Percentiles rank a stretch among this genome's conserved stretches.
These are phyloP conservation scores for Fratercula arctica DNA, from an alignment of 2,797 vertebrate species.

Conservation along the genomic window DNA sequence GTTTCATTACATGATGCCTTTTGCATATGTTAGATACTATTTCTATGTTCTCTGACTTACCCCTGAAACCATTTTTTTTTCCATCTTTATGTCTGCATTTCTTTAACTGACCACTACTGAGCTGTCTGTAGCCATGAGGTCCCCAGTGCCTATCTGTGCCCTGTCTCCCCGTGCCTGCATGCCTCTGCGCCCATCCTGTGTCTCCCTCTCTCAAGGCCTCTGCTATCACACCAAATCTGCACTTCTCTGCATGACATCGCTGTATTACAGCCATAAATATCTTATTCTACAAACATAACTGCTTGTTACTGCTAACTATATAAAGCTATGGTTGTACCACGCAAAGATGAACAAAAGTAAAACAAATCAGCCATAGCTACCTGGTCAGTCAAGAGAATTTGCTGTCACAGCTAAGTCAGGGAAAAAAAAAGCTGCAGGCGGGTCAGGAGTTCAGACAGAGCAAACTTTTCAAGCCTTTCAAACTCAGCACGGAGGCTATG, in stretches of 20 bases:
- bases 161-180: neutral
- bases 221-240: neutral
- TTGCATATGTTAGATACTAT: neutral
- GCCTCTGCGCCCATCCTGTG: neutral
- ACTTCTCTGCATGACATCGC: neutral
- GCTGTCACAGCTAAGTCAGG: neutral
- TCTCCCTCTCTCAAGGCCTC: neutral
- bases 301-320: neutral
- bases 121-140: neutral
- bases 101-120: neutral
- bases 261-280: neutral
- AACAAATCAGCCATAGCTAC: neutral
- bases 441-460: neutral
- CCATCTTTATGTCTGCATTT: neutral
- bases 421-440: neutral
- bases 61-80: neutral
- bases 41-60: neutral
- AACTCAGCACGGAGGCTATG: neutral
- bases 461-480: neutral
- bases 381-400: neutral
- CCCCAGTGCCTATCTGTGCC: neutral
- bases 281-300: neutral
- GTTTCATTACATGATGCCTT: neutral
- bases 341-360: neutral
- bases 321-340: neutral